These are phyloP conservation scores for Paragorgia papillata DNA, from an alignment of 92 coral and sea anemone species.

Conservation along the genomic window DNA sequence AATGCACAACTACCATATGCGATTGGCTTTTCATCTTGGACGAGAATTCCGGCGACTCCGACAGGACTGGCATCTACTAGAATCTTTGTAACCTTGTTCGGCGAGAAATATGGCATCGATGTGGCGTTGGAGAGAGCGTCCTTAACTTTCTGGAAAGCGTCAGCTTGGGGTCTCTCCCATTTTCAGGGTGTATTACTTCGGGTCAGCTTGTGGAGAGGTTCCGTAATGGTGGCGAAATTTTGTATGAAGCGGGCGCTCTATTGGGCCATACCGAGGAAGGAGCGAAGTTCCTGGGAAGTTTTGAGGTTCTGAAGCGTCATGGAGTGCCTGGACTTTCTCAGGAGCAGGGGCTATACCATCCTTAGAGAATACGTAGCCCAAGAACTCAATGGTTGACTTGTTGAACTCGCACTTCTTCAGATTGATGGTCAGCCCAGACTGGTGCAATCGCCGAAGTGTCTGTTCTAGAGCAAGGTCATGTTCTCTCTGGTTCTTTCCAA, in stretches of 20 bases:
- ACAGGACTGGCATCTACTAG: constrained; percentile 41
- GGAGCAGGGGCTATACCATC: constrained; percentile 40
- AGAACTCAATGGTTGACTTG: constrained; percentile 12
- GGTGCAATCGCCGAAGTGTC: constrained; percentile 8
- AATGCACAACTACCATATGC: constrained; percentile 27
- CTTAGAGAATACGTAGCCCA: constrained; percentile 29
- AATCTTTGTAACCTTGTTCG: constrained; percentile 31
- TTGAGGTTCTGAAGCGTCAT: constrained; percentile 24
- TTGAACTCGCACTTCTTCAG: constrained; percentile 43
- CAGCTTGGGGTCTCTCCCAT: constrained; percentile 36
- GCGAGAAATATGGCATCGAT: constrained; percentile 11
- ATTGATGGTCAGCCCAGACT: constrained; percentile 25
- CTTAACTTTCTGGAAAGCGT: constrained; percentile 32
- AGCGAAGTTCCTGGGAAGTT: constrained; percentile 9
- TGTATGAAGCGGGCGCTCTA: constrained; percentile 42
- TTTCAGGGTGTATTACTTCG: constrained; percentile 38
- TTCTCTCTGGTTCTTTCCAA: constrained; percentile 10
- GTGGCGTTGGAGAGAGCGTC: not conserved
- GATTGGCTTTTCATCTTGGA: constrained; percentile 22
- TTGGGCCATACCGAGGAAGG: constrained; percentile 32
- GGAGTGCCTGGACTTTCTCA: constrained; percentile 37
- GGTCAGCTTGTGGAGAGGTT: constrained; percentile 44
- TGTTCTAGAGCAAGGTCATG: constrained; percentile 7
- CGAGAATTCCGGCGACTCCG: constrained; percentile 43
- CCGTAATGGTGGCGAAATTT: constrained; percentile 48